A percentile compares a stretch with the other conserved stretches of the same genome.
phyloP scores from a whole-genome alignment of 2,113 vertebrate species.

The Donacobius atricapilla region DNA sequence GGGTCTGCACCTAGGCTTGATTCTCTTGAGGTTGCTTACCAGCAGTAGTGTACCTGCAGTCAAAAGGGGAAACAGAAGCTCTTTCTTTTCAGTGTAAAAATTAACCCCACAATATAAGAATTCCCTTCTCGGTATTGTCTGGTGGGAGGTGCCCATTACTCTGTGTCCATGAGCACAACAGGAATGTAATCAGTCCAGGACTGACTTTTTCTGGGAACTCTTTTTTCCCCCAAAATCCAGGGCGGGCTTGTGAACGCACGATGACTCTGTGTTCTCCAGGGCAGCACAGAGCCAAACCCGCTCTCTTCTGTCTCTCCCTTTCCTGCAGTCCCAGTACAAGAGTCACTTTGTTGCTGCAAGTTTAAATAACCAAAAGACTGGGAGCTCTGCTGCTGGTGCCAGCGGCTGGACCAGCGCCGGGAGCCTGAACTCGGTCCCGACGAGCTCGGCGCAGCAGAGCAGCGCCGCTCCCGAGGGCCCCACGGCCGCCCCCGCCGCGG shows the following conservation, averaged over 20 bases:
- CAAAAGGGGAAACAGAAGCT: background rate
- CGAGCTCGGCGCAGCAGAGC: conserved; percentile 74
- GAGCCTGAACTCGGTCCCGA: conserved; percentile 91
- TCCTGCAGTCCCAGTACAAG: conserved; percentile 90
- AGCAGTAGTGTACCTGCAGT: background rate
- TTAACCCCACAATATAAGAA: background rate
- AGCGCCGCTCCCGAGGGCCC: conserved; percentile 34
- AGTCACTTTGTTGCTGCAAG: conserved; percentile 97
- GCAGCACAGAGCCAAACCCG: background rate
- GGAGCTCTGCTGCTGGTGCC: conserved; percentile 80
- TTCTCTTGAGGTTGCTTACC: background rate
- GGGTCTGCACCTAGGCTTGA: background rate
- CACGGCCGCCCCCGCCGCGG: background rate
- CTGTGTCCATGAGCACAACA: background rate
- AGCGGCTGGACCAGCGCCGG: conserved; percentile 97
- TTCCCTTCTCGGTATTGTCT: background rate
- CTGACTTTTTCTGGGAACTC: background rate
- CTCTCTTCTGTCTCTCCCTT: background rate
- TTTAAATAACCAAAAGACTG: conserved; percentile 88
- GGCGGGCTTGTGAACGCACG: fast-evolving
- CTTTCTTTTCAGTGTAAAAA: background rate
- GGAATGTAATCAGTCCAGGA: background rate
- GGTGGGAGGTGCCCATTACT: background rate
- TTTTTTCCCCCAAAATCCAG: background rate
- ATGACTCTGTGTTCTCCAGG: background rate